Conservation (phyloP, 2,797 vertebrate species). For the Harpagifer antarcticus region DNA sequence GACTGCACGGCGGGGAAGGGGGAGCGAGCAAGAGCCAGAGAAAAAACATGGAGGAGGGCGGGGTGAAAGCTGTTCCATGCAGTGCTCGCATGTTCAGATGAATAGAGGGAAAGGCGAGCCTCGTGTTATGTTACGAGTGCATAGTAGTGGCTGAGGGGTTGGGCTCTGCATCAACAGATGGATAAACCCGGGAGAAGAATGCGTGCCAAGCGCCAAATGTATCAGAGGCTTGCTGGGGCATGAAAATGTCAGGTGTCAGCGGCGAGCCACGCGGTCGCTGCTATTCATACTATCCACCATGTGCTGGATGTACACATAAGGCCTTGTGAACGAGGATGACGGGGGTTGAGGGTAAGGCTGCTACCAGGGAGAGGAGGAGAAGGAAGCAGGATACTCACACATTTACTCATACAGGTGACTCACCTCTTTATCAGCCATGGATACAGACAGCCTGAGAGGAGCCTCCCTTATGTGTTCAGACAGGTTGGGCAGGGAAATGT, state of each 20-base stretch:
- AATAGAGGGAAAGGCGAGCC: conserved; percentile 74
- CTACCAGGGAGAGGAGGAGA: conserved; percentile 63
- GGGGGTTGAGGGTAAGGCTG: conserved; percentile 60
- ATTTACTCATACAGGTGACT: conserved; percentile 64
- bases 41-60: conserved; percentile 63
- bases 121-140: conserved; percentile 77
- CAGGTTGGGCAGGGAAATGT: conserved; percentile 77
- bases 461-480: conserved; percentile 72
- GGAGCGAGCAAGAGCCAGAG: conserved; percentile 36
- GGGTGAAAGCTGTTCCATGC: conserved; percentile 72
- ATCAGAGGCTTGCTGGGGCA: conserved; percentile 80
- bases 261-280: conserved; percentile 75
- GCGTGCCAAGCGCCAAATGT: conserved; percentile 80
- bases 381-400: conserved; percentile 36
- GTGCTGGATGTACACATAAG: conserved; percentile 84
- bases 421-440: conserved; percentile 77
- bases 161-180: conserved; percentile 80
- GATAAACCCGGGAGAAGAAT: conserved; percentile 82
- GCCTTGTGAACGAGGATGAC: conserved; percentile 69
- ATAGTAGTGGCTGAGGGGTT: conserved; percentile 71
- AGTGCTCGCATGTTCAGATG: conserved; percentile 75
- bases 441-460: conserved; percentile 68
- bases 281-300: conserved; percentile 81
- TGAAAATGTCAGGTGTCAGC: conserved; percentile 85
- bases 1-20: conserved; percentile 35